Conservation (phyloP, 2,888 invertebrate species). For the Ophraella communa region DNA sequence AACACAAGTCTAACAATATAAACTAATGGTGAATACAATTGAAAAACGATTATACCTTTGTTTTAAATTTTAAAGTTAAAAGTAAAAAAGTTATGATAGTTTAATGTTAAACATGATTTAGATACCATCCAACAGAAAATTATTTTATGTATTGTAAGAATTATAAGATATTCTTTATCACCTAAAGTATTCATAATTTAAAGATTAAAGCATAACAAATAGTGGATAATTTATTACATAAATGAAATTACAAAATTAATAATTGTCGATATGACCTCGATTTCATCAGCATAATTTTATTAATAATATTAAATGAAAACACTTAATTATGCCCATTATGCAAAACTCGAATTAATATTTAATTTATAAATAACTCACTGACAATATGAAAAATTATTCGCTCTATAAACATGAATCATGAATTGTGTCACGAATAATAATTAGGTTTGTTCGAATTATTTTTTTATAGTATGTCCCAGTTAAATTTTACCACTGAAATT, state of each 20-base stretch:
- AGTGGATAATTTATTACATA: too few species aligned
- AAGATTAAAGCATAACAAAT: too few species aligned
- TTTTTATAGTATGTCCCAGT: not conserved
- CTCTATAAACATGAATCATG: conserved; percentile 41
- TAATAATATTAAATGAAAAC: conserved; percentile 4
- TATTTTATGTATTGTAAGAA: not conserved
- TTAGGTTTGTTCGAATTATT: conserved; percentile 9
- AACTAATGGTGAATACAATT: too few species aligned
- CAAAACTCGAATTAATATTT: conserved; percentile 34
- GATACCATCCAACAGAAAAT: not conserved
- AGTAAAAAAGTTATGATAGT: too few species aligned
- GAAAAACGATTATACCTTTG: too few species aligned
- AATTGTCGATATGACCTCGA: not conserved
- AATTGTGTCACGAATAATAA: conserved; percentile 40
- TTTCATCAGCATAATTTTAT: not conserved
- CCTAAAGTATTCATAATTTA: too few species aligned
- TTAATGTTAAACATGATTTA: not conserved
- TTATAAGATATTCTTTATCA: too few species aligned
- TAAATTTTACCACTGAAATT: too few species aligned
- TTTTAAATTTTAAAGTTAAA: too few species aligned
- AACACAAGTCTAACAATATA: too few species aligned
- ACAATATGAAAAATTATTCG: conserved; percentile 50
- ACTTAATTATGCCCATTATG: conserved; percentile 19
- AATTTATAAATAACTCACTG: conserved; percentile 48
- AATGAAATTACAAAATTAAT: not conserved